These are phyloP conservation scores for Coracopsis vasa DNA, from an alignment of 2,113 vertebrate species.

Conservation along the genomic window DNA sequence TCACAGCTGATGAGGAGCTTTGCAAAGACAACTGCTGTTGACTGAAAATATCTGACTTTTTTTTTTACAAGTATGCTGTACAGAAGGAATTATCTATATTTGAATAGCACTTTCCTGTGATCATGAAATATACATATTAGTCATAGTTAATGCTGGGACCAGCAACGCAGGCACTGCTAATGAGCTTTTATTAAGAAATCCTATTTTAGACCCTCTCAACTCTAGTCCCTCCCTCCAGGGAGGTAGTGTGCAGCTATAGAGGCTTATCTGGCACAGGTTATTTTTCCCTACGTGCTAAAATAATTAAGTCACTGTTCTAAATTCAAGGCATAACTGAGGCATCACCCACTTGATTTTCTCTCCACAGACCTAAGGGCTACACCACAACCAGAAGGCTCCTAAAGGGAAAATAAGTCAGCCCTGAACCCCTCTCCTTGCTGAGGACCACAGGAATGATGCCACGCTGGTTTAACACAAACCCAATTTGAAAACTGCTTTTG, in stretches of 20 bases:
- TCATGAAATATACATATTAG: not conserved
- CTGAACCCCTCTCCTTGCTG: not conserved
- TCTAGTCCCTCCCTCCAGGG: not conserved
- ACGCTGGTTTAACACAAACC: not conserved
- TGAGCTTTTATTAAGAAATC: slow-evolving; percentile 13
- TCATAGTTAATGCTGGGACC: not conserved
- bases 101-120: not conserved
- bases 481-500: not conserved
- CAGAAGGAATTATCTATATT: not conserved
- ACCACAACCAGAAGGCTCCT: accelerated
- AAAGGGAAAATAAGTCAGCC: not conserved
- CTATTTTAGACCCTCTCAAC: not conserved
- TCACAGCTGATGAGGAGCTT: slow-evolving; percentile 32
- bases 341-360: not conserved
- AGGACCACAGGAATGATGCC: not conserved
- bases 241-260: not conserved
- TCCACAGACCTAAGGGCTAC: not conserved
- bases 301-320: not conserved
- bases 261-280: not conserved
- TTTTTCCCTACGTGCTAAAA: not conserved
- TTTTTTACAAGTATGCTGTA: not conserved
- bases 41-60: slow-evolving; percentile 21
- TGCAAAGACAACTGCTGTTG: slow-evolving; percentile 37
- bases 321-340: not conserved
- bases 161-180: accelerated